These are phyloP conservation scores for Dicyrtomina minuta DNA, from an alignment of 2,888 invertebrate genomes.

Conservation along the genomic window DNA sequence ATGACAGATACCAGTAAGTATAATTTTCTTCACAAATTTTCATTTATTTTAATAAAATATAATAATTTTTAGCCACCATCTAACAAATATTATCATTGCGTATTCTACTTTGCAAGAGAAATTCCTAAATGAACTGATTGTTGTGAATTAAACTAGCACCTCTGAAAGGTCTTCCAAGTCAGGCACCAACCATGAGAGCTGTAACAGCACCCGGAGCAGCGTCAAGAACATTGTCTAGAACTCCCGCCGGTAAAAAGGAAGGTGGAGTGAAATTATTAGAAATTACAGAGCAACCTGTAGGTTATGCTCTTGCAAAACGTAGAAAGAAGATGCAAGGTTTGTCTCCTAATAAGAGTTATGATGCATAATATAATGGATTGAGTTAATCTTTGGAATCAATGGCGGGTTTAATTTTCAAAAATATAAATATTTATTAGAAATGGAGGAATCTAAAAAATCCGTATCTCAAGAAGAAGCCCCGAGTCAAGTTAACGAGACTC, in stretches of 20 bases:
- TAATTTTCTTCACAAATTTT: neutral
- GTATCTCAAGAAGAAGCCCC: constrained; percentile 54
- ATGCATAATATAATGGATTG: neutral
- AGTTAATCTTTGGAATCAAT: too few relatives aligned
- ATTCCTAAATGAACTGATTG: too few relatives aligned
- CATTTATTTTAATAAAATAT: neutral
- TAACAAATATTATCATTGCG: too few relatives aligned
- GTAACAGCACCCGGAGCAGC: constrained; percentile 59
- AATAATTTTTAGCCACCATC: too few relatives aligned
- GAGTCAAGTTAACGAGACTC: constrained; percentile 61
- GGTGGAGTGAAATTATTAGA: constrained; percentile 93
- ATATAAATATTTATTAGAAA: constrained; percentile 30
- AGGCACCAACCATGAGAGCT: constrained; percentile 68
- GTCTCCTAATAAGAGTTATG: constrained; percentile 27
- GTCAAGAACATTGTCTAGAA: constrained; percentile 64
- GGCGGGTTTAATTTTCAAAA: too few relatives aligned
- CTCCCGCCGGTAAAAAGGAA: constrained; percentile 73
- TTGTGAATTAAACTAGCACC: constrained; percentile 82
- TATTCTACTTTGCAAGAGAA: too few relatives aligned
- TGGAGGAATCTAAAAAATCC: constrained; percentile 56
- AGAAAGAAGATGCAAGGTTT: constrained; percentile 77
- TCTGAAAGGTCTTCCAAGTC: constrained; percentile 85
- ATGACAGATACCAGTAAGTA: constrained; percentile 90
- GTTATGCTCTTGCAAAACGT: constrained; percentile 81
- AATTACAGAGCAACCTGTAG: constrained; percentile 87